A percentile compares a stretch with the other conserved stretches of the same genome.
Conservation (phyloP, 2,888 invertebrate species). For the Dolichopus griseipennis region DNA sequence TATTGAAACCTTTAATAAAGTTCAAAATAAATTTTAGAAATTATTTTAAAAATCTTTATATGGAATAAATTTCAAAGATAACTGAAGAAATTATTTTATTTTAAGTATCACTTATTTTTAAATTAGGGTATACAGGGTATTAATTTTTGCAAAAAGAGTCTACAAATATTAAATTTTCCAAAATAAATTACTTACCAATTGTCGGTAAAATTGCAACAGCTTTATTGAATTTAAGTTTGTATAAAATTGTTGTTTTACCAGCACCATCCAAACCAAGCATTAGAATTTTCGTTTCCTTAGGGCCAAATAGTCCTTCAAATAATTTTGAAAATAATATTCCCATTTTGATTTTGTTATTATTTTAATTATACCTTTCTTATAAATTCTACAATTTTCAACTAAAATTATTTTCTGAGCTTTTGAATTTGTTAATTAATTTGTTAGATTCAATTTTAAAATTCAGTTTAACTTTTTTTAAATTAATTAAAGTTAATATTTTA, state of each 20-base stretch:
- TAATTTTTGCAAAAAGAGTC: too few species aligned
- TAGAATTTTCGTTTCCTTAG: constrained; percentile 29
- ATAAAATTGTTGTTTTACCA: constrained; percentile 36
- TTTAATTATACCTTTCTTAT: not conserved
- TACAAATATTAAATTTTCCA: too few species aligned
- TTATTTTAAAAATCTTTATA: too few species aligned
- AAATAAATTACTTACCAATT: constrained; percentile 25
- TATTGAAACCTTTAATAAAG: constrained; percentile 46
- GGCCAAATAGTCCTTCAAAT: constrained; percentile 23
- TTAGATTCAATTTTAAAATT: not conserved
- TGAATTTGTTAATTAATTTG: too few species aligned
- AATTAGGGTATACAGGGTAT: too few species aligned
- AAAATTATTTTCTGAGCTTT: too few species aligned
- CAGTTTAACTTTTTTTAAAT: too few species aligned
- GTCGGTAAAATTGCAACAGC: constrained; percentile 32
- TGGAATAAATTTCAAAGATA: too few species aligned
- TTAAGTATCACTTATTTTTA: too few species aligned
- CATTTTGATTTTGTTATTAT: not conserved
- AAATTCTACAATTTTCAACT: too few species aligned
- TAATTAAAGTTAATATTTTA: not conserved
- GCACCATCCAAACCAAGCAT: constrained; percentile 36
- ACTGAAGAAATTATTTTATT: too few species aligned
- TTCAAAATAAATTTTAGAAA: not conserved
- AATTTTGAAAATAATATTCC: constrained; percentile 2
- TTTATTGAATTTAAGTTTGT: constrained; percentile 32